Evolutionary conservation across 2,888 invertebrate genomes (phyloP).

Genomic region (Agrotis ipsilon): DNA sequence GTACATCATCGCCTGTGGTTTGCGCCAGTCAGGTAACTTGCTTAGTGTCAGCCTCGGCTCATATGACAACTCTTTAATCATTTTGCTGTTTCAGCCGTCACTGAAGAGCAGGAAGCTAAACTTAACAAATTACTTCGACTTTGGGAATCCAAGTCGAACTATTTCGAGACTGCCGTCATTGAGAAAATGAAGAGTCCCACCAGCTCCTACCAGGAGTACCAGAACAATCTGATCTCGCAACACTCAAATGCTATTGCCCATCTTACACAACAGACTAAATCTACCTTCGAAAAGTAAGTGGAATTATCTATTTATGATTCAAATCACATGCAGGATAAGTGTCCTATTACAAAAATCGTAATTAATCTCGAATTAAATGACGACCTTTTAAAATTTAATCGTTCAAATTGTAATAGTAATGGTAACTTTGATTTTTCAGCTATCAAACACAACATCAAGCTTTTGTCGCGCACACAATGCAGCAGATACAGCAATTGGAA

Average conservation of each 20-base stretch:
- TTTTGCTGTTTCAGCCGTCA: constrained; percentile 93
- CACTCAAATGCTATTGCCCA: constrained; percentile 95
- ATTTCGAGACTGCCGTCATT: constrained; percentile 95
- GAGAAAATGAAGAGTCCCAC: constrained; percentile 97
- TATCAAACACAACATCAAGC: constrained; percentile 99
- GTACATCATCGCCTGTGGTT: constrained; percentile 86
- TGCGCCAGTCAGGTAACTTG: constrained; percentile 88
- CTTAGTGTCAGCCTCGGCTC: constrained; percentile 79
- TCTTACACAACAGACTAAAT: constrained; percentile 95
- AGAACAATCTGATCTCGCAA: constrained; percentile 95
- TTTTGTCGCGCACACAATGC: constrained; percentile 97
- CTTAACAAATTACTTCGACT: constrained; percentile 97
- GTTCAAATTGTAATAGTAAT: no score
- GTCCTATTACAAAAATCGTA: not conserved
- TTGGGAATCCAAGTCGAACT: constrained; percentile 99
- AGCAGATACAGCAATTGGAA: constrained; percentile 96
- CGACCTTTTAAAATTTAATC: no score
- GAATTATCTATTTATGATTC: not conserved
- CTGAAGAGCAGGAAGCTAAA: constrained; percentile 97
- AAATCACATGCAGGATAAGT: not conserved
- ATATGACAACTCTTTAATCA: constrained; percentile 84
- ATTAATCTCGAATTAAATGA: no score
- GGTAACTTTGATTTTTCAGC: constrained; percentile 80
- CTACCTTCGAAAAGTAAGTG: constrained; percentile 94
- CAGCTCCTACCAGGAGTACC: constrained; percentile 97